Percentiles rank a stretch among this genome's conserved stretches.
Evolutionary conservation across 2,888 invertebrate species (phyloP).

Genomic region (Erpobdella octoculata): DNA sequence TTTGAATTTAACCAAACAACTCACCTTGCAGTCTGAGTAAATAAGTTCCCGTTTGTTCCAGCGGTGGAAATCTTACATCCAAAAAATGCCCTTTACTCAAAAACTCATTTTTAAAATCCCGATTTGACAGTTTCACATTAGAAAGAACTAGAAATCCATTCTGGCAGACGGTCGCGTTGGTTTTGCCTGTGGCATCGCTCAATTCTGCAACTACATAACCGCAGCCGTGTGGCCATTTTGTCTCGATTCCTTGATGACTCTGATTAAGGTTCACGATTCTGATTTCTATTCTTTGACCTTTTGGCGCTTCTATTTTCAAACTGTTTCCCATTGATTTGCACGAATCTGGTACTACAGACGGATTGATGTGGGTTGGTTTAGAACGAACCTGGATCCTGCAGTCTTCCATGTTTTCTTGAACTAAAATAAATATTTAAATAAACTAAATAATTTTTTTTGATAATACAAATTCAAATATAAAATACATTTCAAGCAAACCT

Average conservation of each 20-base stretch:
- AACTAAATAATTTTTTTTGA: not conserved
- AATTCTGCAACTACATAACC: not conserved
- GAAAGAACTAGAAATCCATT: slow-evolving; percentile 6
- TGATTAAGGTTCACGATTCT: not conserved
- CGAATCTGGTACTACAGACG: not conserved
- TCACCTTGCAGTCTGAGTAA: not conserved
- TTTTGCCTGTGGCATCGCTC: not conserved
- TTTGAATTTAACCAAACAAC: no score
- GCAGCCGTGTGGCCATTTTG: not conserved
- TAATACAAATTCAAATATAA: not conserved
- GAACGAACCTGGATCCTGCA: not conserved
- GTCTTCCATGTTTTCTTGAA: not conserved
- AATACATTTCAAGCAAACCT: not conserved
- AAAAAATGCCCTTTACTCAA: not conserved
- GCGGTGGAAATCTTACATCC: not conserved
- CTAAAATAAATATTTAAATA: not conserved
- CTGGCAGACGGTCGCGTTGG: not conserved
- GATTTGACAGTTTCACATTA: not conserved
- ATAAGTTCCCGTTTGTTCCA: not conserved
- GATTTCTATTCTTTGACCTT: slow-evolving; percentile 17
- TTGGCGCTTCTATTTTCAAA: not conserved
- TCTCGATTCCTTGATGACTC: not conserved
- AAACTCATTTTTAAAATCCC: not conserved
- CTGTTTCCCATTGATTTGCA: not conserved
- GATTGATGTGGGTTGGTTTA: not conserved